These are phyloP conservation scores for Syrista parreyssii DNA, from an alignment of 2,888 invertebrate genomes.

Conservation along the genomic window DNA sequence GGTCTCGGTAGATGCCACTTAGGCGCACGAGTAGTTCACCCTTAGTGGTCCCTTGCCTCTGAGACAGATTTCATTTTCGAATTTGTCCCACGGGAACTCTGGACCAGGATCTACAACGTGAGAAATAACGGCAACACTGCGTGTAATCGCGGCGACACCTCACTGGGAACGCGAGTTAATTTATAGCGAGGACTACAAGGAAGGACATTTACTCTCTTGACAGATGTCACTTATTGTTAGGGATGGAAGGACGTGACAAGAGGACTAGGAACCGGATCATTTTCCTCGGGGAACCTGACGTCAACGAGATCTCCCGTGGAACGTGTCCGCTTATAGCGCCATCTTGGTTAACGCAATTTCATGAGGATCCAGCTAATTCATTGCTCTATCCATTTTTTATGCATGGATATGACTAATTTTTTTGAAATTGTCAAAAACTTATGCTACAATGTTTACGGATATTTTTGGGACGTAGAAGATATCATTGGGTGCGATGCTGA, in stretches of 20 bases:
- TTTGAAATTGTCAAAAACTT: not conserved
- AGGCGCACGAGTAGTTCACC: not conserved
- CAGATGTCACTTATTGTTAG: not conserved
- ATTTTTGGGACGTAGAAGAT: not conserved
- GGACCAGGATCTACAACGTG: not conserved
- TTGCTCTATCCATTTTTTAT: not conserved
- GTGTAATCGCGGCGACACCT: not conserved
- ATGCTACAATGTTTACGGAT: not conserved
- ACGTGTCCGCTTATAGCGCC: not conserved
- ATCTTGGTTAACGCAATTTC: not conserved
- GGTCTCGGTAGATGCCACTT: not conserved
- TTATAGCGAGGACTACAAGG: not conserved
- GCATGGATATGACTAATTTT: not conserved
- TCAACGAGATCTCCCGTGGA: not conserved
- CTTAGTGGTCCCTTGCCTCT: not conserved
- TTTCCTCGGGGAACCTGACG: not conserved
- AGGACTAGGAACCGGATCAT: not conserved
- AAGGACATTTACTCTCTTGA: not conserved
- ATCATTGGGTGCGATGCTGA: not conserved
- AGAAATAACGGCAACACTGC: not conserved
- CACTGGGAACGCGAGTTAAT: not conserved
- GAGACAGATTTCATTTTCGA: not conserved
- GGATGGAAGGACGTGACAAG: not conserved
- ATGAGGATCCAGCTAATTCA: not conserved
- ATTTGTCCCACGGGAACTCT: not conserved